These are phyloP conservation scores for Neofelis nebulosa DNA, from an alignment of 2,113 vertebrate genomes.

Conservation along the genomic window DNA sequence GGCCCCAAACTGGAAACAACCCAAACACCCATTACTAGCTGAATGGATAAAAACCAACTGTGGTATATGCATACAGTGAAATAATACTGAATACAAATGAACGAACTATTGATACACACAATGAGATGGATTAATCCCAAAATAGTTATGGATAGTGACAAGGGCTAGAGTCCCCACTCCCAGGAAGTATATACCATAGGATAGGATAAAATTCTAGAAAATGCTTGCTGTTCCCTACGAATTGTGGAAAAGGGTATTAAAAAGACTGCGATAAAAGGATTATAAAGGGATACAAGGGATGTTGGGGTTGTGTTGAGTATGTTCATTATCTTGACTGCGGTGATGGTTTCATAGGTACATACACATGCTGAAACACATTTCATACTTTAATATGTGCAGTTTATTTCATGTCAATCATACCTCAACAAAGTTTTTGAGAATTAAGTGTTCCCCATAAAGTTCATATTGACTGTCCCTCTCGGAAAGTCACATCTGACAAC, in stretches of 20 bases:
- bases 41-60: not conserved
- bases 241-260: not conserved
- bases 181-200: not conserved
- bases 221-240: not conserved
- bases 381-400: not conserved
- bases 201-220: not conserved
- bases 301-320: not conserved
- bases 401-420: not conserved
- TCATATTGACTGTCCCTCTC: not conserved
- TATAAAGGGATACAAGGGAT: not conserved
- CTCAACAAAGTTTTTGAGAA: not conserved
- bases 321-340: not conserved
- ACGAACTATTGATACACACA: not conserved
- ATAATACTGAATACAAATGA: not conserved
- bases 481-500: not conserved
- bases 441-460: not conserved
- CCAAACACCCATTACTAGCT: not conserved
- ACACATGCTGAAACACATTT: not conserved
- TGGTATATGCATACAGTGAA: not conserved
- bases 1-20: not conserved
- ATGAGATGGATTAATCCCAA: not conserved
- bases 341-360: not conserved
- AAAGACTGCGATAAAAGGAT: not conserved
- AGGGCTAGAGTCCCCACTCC: not conserved
- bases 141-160: not conserved